Conservation (phyloP, 2,113 vertebrate genomes). For the Carassius auratus region DNA sequence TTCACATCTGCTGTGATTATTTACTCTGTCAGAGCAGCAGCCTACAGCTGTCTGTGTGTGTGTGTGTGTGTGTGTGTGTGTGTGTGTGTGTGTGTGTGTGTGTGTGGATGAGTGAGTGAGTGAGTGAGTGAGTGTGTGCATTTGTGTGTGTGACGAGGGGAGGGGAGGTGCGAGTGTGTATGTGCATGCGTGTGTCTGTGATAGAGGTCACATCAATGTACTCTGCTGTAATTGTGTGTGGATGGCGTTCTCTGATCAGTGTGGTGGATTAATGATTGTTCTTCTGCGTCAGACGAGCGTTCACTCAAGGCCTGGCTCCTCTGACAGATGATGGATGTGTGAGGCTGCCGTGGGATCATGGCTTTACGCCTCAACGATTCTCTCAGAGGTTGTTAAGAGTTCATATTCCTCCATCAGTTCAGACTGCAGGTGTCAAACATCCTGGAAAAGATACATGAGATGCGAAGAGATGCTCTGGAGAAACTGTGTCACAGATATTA, state of each 20-base stretch:
- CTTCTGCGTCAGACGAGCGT: not conserved
- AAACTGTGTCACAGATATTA: not conserved
- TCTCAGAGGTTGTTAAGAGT: slow-evolving; percentile 12
- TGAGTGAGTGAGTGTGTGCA: not conserved
- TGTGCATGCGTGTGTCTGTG: not conserved
- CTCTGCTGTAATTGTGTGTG: slow-evolving; percentile 46
- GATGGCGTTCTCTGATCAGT: not conserved
- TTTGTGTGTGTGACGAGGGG: not conserved
- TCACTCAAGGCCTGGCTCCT: slow-evolving; percentile 28
- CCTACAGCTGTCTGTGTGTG: not conserved
- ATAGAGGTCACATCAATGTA: not conserved
- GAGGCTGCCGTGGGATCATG: not conserved
- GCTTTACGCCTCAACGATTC: slow-evolving; percentile 16
- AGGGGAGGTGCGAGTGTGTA: not conserved
- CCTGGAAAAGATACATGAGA: not conserved
- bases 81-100: not conserved
- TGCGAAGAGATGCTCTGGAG: not conserved
- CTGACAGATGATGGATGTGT: slow-evolving; percentile 12
- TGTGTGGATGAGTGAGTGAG: too few relatives aligned
- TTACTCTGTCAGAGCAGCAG: too few relatives aligned
- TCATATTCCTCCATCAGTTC: slow-evolving; percentile 15
- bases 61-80: too few relatives aligned
- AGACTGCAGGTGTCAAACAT: slow-evolving; percentile 10
- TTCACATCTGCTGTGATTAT: too few relatives aligned
- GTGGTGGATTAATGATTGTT: slow-evolving; percentile 19